Evolutionary conservation across 2,888 invertebrate genomes (phyloP).

Genomic region (Calephelis perditalis): DNA sequence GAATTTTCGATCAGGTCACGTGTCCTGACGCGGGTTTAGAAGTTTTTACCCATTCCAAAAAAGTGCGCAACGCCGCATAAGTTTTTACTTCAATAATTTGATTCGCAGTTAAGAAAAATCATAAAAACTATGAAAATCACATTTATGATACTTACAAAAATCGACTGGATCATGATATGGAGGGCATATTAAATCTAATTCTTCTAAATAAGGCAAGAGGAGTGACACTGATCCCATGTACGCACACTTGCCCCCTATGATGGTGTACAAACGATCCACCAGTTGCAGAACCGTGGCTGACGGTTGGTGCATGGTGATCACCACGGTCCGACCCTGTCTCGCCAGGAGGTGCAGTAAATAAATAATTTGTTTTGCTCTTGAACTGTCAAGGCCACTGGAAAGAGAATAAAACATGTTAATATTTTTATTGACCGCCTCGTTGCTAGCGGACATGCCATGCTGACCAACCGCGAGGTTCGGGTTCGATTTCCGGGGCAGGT

Average conservation of each 20-base stretch:
- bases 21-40: no score
- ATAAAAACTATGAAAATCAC: no score
- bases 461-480: no score
- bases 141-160: constrained; percentile 81
- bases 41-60: no score
- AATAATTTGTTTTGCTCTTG: constrained; percentile 90
- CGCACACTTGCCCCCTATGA: constrained; percentile 88
- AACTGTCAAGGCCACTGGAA: constrained; percentile 68
- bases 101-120: no score
- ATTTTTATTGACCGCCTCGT: no score
- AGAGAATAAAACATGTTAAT: constrained; percentile 21
- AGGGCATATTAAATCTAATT: constrained; percentile 86
- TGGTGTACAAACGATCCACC: constrained; percentile 92
- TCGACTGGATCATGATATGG: constrained; percentile 95
- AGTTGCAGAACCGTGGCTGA: constrained; percentile 90
- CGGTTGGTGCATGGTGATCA: constrained; percentile 95
- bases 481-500: no score
- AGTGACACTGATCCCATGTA: constrained; percentile 88
- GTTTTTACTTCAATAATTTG: no score
- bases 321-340: constrained; percentile 89
- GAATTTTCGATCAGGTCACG: no score
- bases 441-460: no score
- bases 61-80: no score
- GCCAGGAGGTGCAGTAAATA: constrained; percentile 89
- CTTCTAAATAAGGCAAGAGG: constrained; percentile 86